phyloP scores from a whole-genome alignment of 1,140 invertebrate genomes.

The Branchinecta lindahli region DNA sequence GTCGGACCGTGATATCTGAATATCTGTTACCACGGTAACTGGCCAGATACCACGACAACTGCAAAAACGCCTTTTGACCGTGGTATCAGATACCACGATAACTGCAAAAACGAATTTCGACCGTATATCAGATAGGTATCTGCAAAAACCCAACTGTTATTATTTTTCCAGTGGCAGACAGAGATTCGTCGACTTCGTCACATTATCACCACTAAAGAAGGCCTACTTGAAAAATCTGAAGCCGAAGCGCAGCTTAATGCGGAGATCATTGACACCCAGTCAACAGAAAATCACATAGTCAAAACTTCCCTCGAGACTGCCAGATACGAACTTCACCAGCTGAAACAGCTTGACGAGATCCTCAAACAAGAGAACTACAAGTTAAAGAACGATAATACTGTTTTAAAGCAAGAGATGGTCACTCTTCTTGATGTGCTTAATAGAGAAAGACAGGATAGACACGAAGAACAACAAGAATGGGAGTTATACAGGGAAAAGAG shows the following conservation, averaged over 20 bases:
- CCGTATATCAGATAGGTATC: too few species aligned
- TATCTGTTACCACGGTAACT: too few species aligned
- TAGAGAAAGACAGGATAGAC: not conserved
- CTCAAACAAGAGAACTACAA: not conserved
- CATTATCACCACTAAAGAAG: not conserved
- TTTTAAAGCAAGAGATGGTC: constrained; percentile 2
- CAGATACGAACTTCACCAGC: not conserved
- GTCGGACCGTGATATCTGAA: too few species aligned
- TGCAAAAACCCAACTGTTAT: too few species aligned
- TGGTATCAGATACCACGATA: too few species aligned
- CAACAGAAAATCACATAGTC: not conserved
- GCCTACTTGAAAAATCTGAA: not conserved
- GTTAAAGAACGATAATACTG: not conserved
- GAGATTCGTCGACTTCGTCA: not conserved
- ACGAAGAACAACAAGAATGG: not conserved
- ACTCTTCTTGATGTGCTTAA: not conserved
- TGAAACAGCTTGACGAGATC: not conserved
- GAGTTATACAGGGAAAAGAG: not conserved
- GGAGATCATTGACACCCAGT: not conserved
- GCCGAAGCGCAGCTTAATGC: not conserved
- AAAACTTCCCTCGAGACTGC: not conserved
- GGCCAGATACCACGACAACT: too few species aligned
- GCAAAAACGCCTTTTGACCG: too few species aligned
- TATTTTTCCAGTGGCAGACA: not conserved
- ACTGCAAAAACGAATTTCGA: too few species aligned